Percentiles rank a stretch among this genome's conserved stretches.
phyloP scores from a whole-genome alignment of 2,113 vertebrate species.

The Pao palembangensis region DNA sequence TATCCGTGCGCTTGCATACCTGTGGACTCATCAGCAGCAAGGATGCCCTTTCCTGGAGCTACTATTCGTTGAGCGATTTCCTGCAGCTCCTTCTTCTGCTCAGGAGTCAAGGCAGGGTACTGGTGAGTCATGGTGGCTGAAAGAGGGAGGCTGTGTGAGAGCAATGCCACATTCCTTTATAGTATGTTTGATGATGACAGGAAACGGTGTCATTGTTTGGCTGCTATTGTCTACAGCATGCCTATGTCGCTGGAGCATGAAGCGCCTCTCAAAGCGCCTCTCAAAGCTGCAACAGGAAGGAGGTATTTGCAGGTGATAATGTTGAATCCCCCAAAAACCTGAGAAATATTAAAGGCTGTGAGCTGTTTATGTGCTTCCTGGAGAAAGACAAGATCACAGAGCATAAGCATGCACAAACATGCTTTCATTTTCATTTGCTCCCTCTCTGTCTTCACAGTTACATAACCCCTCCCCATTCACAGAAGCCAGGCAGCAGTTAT shows the following conservation, averaged over 20 bases:
- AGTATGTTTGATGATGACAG: background rate
- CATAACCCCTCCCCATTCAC: constrained; percentile 37
- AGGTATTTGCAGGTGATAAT: background rate
- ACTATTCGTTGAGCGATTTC: constrained; percentile 89
- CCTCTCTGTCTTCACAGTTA: constrained; percentile 45
- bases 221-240: constrained; percentile 10
- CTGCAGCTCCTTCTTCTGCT: constrained; percentile 95
- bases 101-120: constrained; percentile 86
- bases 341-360: background rate
- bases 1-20: constrained; percentile 64
- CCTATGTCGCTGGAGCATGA: background rate
- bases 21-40: constrained; percentile 96
- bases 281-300: constrained; percentile 1
- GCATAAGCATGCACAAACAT: constrained; percentile 14
- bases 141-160: constrained; percentile 15
- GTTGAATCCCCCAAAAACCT: too few relatives aligned
- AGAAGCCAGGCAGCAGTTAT: constrained; percentile 39
- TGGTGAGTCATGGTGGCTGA: constrained; percentile 87
- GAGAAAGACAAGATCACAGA: background rate
- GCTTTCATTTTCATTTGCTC: constrained; percentile 30
- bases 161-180: constrained; percentile 13
- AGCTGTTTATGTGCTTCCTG: constrained; percentile 2
- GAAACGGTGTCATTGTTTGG: constrained; percentile 5
- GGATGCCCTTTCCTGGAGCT: constrained; percentile 91
- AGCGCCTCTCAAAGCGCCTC: constrained; percentile 6